Evolutionary conservation across 2,888 invertebrate species (phyloP).

Genomic region (Meghimatium bilineatum): DNA sequence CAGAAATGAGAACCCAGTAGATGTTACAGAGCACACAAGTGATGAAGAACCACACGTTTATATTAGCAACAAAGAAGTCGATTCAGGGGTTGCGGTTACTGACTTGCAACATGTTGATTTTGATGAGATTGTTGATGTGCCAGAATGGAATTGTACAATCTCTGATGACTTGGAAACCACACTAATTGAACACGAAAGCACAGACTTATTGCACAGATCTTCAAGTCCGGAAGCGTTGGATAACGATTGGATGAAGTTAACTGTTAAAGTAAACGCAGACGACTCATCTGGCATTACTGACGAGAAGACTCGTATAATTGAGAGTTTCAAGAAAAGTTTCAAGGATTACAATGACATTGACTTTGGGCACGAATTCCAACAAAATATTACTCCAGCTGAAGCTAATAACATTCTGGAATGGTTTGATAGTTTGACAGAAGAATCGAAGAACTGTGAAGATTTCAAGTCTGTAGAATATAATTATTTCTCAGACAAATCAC

Average conservation of each 20-base stretch:
- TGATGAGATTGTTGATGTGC: not conserved
- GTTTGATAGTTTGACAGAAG: not conserved
- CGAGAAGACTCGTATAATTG: not conserved
- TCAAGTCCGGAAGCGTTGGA: constrained; percentile 34
- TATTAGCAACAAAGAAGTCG: not conserved
- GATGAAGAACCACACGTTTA: not conserved
- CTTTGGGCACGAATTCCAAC: not conserved
- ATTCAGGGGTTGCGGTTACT: not conserved
- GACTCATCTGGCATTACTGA: not conserved
- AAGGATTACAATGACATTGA: constrained; percentile 23
- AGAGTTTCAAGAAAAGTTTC: constrained; percentile 21
- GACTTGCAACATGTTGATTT: not conserved
- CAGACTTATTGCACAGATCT: not conserved
- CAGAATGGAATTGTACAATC: constrained; percentile 14
- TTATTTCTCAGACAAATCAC: not conserved
- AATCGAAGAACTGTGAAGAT: not conserved
- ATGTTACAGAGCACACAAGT: not conserved
- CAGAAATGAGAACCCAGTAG: not conserved
- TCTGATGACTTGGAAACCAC: constrained; percentile 15
- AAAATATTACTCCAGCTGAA: not conserved
- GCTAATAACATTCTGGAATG: not conserved
- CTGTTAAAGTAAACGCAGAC: not conserved
- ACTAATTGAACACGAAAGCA: not conserved
- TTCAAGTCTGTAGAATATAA: not conserved
- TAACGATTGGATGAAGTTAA: constrained; percentile 30